Evolutionary conservation across 2,888 invertebrate genomes (phyloP), one percentile per base, ranked within the genome.

Genomic region (Hirtodrosophila alboralis): DNA sequence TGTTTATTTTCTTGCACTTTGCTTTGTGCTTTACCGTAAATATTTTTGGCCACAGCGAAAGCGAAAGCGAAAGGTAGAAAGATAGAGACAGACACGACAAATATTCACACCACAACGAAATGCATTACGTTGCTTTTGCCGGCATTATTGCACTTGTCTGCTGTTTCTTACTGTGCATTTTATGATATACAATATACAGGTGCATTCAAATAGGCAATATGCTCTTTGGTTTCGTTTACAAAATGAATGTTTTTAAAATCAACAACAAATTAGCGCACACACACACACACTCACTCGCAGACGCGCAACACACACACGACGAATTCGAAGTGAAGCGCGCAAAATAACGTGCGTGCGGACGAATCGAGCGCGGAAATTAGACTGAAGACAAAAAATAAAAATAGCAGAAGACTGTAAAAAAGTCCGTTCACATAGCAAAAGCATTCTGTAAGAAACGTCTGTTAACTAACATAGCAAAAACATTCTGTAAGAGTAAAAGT

Each of bases 101-200:
- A 52, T 28, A 64, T 21, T 23, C 14, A 48, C 33, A 41, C 8
- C 38, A 36, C 45, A 47, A 52, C 51, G 40, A 64, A 73, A 56
- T 60, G 64, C 76, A 57, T 71, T 73, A 73, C 67, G 38, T 63
- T 75, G 60, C 53, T 59, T 48, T 59, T 73, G 73, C 71, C 71
- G 71, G 71, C 72, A 64, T 59, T 21, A 4, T 21, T 56, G 62
- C 52, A 73, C 58, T 76, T 74, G 67, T 64, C 60, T 47, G 49
- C 10, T 57, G 58, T 60, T 72, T 53, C 13, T 65, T 59, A 56
- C 45, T 69, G 58, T 72, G 57, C 78, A 77, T 77, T n/a, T n/a
- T n/a, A n/a, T n/a, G n/a, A n/a, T 73, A 72, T 75, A 49, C 45
- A 40, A 26, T 52, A 41, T 16, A 45, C 56, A 57, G 65, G 47